Conservation (phyloP, 2,888 invertebrate species). For the Acleris holmiana region DNA sequence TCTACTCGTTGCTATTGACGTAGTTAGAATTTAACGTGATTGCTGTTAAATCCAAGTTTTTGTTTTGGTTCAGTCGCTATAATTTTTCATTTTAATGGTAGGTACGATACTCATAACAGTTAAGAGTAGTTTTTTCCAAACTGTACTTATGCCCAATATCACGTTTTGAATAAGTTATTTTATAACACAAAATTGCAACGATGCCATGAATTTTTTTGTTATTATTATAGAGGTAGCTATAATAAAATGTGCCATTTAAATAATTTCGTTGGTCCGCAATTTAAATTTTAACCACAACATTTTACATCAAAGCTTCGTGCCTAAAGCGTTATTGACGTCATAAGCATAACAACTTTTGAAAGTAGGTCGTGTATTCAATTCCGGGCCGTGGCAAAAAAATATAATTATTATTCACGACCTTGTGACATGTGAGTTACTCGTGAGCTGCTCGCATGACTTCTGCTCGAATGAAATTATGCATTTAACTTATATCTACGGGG, state of each 20-base stretch:
- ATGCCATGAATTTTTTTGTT: neutral
- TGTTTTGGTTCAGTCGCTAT: too few species aligned
- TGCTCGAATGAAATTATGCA: constrained; percentile 50
- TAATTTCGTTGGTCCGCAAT: constrained; percentile 14
- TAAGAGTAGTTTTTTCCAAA: too few species aligned
- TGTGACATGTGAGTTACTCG: constrained; percentile 58
- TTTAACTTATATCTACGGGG: constrained; percentile 37
- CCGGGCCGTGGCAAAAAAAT: constrained; percentile 62
- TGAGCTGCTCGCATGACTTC: constrained; percentile 46
- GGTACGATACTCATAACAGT: too few species aligned
- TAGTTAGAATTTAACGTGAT: too few species aligned
- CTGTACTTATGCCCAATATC: too few species aligned
- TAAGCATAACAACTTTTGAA: constrained; percentile 62
- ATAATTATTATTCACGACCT: constrained; percentile 59
- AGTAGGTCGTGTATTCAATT: constrained; percentile 75
- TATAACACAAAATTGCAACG: neutral
- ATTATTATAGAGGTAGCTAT: neutral
- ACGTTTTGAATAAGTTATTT: too few species aligned
- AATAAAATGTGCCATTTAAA: constrained; percentile 10
- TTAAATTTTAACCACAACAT: constrained; percentile 24
- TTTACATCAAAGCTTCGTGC: constrained; percentile 33
- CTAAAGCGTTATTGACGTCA: constrained; percentile 69
- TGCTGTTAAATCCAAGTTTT: too few species aligned
- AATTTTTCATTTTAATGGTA: too few species aligned
- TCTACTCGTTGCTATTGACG: neutral